phyloP scores from a whole-genome alignment of 2,113 vertebrate species.

The Engystomops pustulosus region DNA sequence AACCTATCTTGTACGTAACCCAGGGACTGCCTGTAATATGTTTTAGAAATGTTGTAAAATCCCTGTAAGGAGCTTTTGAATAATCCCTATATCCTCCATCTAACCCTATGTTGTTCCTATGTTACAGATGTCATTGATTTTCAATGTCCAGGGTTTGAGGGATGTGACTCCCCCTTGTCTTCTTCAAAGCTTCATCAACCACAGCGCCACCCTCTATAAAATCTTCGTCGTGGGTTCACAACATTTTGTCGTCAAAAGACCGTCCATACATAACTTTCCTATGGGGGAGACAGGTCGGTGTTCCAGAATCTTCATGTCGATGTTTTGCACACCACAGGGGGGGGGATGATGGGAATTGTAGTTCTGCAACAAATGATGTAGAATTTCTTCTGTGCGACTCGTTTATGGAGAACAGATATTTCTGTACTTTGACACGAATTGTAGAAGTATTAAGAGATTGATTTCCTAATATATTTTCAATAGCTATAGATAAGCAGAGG shows the following conservation, averaged over 20 bases:
- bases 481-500: neutral
- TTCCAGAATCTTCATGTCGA: neutral
- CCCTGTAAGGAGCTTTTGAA: no score
- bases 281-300: slow-evolving; percentile 72
- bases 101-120: neutral
- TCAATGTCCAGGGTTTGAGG: slow-evolving; percentile 66
- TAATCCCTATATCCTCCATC: no score
- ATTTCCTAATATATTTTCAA: neutral
- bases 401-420: neutral
- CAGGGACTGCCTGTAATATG: no score
- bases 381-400: no score
- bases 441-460: neutral
- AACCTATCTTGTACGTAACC: no score
- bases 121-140: slow-evolving; percentile 75
- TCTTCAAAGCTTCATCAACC: slow-evolving; percentile 79
- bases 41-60: no score
- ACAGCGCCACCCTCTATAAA: slow-evolving; percentile 76
- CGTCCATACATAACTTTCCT: slow-evolving; percentile 77
- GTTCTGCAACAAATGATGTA: no score
- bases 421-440: neutral
- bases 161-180: slow-evolving; percentile 73
- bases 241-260: slow-evolving; percentile 74
- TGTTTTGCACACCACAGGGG: no score
- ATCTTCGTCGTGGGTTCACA: slow-evolving; percentile 77
- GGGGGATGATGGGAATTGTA: neutral